Conservation (phyloP, 2,888 invertebrate genomes). For the Cylloceria caligata region DNA sequence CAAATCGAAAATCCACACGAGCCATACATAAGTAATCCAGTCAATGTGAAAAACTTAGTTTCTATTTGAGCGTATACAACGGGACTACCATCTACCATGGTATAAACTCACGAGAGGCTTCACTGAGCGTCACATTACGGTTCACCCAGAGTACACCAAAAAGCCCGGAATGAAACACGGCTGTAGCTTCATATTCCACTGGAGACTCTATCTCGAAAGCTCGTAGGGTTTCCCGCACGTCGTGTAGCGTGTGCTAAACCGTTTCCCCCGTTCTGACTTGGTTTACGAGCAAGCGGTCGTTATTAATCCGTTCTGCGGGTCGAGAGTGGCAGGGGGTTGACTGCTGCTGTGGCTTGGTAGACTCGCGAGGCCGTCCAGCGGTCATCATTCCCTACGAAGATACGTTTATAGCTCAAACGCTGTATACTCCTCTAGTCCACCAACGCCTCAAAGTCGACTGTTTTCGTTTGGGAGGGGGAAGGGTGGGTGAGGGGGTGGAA, state of each 20-base stretch:
- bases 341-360: conserved; percentile 27
- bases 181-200: conserved; percentile 70
- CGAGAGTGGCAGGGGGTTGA: conserved; percentile 16
- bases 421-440: conserved; percentile 9
- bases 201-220: conserved; percentile 39
- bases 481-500: conserved; percentile 4
- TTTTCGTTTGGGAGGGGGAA: conserved; percentile 24
- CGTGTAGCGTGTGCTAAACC: conserved; percentile 32
- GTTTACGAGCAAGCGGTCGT: conserved; percentile 71
- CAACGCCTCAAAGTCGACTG: conserved; percentile 39
- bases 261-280: conserved; percentile 67
- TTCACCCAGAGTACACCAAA: conserved; percentile 60
- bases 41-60: conserved; percentile 3
- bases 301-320: conserved; percentile 72
- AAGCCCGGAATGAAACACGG: conserved; percentile 67
- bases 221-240: conserved; percentile 24
- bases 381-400: conserved; percentile 22
- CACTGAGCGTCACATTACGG: conserved; percentile 39
- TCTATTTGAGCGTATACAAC: background rate
- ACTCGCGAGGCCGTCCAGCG: conserved; percentile 13
- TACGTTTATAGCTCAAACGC: background rate
- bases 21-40: conserved; percentile 15
- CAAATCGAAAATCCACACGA: conserved; percentile 42
- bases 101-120: conserved; percentile 13
- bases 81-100: background rate